A percentile compares a stretch with the other conserved stretches of the same genome.
Conservation (phyloP, 2,888 invertebrate species). For the Patella pellucida region DNA sequence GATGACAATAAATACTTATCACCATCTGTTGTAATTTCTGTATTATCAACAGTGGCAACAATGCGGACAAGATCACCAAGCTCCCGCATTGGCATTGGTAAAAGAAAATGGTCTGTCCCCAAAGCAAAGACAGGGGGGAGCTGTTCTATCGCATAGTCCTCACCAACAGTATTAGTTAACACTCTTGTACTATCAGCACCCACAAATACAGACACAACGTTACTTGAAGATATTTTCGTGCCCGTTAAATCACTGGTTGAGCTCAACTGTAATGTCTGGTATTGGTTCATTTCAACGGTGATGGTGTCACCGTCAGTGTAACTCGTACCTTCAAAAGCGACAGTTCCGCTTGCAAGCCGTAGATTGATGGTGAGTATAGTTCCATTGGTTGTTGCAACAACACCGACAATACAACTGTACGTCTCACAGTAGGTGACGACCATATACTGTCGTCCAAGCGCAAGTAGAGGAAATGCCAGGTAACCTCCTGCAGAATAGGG, state of each 20-base stretch:
- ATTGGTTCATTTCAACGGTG: background rate
- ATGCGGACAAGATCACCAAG: background rate
- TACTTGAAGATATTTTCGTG: background rate
- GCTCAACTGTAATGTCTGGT: constrained; percentile 6
- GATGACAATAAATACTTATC: background rate
- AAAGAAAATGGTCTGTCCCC: constrained; percentile 4
- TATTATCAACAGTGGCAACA: background rate
- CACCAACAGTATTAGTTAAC: background rate
- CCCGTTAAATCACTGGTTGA: constrained; percentile 6
- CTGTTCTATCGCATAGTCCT: constrained; percentile 9
- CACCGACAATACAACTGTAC: constrained; percentile 13
- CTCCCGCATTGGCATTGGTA: background rate
- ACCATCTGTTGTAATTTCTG: background rate
- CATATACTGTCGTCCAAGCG: constrained; percentile 13
- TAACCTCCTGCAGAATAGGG: background rate
- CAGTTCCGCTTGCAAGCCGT: background rate
- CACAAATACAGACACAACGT: constrained; percentile 3
- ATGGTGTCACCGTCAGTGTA: background rate
- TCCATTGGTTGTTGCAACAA: background rate
- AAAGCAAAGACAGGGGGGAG: background rate
- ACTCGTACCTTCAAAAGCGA: background rate
- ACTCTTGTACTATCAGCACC: constrained; percentile 6
- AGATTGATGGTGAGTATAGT: background rate
- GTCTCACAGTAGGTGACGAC: background rate
- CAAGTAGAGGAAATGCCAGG: constrained; percentile 2